Evolutionary conservation across 2,888 invertebrate genomes (phyloP).

Genomic region (Podabrus alpinus): DNA sequence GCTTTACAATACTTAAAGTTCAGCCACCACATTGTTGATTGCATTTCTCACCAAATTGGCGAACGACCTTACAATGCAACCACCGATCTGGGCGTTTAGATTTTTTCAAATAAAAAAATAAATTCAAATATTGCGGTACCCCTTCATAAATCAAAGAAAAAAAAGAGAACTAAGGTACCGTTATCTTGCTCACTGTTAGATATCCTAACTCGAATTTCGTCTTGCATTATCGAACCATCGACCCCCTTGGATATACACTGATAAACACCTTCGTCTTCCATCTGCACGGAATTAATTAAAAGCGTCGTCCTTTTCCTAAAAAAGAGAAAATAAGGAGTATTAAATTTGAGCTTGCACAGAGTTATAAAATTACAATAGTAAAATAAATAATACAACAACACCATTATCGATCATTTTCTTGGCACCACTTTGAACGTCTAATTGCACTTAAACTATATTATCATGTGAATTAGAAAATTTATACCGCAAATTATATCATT

Average conservation of each 20-base stretch:
- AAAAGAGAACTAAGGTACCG: constrained; percentile 35
- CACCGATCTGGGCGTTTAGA: background rate
- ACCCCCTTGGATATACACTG: constrained; percentile 80
- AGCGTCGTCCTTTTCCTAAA: constrained; percentile 82
- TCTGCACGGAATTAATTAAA: constrained; percentile 74
- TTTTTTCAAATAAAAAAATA: background rate
- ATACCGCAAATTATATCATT: background rate
- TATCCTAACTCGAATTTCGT: constrained; percentile 49
- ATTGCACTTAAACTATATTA: background rate
- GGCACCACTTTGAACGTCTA: constrained; percentile 11
- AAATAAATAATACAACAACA: constrained; percentile 1
- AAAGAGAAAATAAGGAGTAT: constrained; percentile 37
- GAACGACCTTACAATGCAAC: too few species aligned
- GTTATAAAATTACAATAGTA: background rate
- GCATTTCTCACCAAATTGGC: too few species aligned
- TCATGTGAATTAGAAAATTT: background rate
- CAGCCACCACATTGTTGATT: too few species aligned
- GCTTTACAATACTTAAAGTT: background rate
- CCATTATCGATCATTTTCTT: constrained; percentile 10
- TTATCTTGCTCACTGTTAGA: constrained; percentile 39
- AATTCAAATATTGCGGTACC: background rate
- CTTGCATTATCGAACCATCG: constrained; percentile 56
- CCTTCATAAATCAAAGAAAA: constrained; percentile 21
- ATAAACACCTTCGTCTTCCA: constrained; percentile 77
- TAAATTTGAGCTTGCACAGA: constrained; percentile 1